A percentile compares a stretch with the other conserved stretches of the same genome.
Evolutionary conservation across 2,888 invertebrate species (phyloP).

Genomic region (Cybosia mesomella): DNA sequence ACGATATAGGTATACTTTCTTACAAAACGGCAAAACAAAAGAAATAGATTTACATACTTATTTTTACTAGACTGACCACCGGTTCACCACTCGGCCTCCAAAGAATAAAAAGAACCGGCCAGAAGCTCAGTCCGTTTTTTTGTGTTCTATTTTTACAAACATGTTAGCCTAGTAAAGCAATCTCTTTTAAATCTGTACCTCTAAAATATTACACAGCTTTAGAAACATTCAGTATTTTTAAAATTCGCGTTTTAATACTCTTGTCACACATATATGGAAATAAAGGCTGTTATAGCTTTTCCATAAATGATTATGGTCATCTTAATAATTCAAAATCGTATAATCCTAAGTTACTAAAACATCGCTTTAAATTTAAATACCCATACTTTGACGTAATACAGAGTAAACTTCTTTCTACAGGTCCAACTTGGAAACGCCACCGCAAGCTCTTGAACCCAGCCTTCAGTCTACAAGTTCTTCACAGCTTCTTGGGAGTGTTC

Average conservation of each 20-base stretch:
- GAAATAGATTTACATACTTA: background rate
- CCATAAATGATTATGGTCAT: background rate
- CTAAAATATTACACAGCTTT: background rate
- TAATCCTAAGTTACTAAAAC: background rate
- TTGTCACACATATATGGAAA: conserved; percentile 4
- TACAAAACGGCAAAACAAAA: background rate
- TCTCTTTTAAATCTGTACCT: background rate
- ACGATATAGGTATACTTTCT: too few species aligned
- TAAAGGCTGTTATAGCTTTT: background rate
- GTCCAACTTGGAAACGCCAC: conserved; percentile 60
- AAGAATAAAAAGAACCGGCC: too few species aligned
- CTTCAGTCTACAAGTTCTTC: conserved; percentile 57
- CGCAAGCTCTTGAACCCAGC: conserved; percentile 62
- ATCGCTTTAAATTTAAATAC: background rate
- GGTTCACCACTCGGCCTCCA: too few species aligned
- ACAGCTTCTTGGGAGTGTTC: conserved; percentile 55
- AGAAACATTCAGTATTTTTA: background rate
- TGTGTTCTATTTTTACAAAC: too few species aligned
- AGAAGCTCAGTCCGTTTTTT: too few species aligned
- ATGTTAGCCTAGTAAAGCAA: too few species aligned
- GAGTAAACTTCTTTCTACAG: conserved; percentile 40
- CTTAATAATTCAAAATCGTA: background rate
- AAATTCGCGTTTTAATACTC: background rate
- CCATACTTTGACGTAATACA: background rate
- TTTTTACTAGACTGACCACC: too few species aligned